These are phyloP conservation scores for Cantharis nigra DNA, from an alignment of 2,888 invertebrate species.

Conservation along the genomic window DNA sequence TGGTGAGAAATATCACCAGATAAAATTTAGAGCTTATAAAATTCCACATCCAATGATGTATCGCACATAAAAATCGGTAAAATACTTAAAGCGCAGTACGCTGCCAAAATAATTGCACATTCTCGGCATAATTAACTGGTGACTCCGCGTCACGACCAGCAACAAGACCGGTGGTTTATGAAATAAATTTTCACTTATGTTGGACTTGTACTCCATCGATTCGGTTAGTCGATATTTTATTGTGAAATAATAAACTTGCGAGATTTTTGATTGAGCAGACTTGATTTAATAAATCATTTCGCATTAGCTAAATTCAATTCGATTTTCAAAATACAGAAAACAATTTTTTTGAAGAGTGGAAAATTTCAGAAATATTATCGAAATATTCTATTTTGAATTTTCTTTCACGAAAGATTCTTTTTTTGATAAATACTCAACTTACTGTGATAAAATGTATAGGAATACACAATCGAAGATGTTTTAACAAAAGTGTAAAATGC, in stretches of 20 bases:
- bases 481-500: neutral
- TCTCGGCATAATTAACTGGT: neutral
- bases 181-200: neutral
- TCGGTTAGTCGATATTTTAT: neutral
- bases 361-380: neutral
- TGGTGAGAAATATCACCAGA: neutral
- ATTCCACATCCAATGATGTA: neutral
- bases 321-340: neutral
- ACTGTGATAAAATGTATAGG: neutral
- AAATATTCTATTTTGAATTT: neutral
- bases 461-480: neutral
- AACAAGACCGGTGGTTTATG: neutral
- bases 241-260: neutral
- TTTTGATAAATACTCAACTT: neutral
- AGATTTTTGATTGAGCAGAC: neutral
- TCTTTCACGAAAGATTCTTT: neutral
- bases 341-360: neutral
- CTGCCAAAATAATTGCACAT: neutral
- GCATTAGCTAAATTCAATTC: neutral
- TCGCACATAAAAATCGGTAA: neutral
- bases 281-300: neutral
- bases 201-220: neutral
- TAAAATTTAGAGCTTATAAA: neutral
- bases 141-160: neutral
- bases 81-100: neutral